Evolutionary conservation across 2,888 invertebrate genomes (phyloP), one percentile per base, ranked within the genome.

Genomic region (Agriopis marginaria): DNA sequence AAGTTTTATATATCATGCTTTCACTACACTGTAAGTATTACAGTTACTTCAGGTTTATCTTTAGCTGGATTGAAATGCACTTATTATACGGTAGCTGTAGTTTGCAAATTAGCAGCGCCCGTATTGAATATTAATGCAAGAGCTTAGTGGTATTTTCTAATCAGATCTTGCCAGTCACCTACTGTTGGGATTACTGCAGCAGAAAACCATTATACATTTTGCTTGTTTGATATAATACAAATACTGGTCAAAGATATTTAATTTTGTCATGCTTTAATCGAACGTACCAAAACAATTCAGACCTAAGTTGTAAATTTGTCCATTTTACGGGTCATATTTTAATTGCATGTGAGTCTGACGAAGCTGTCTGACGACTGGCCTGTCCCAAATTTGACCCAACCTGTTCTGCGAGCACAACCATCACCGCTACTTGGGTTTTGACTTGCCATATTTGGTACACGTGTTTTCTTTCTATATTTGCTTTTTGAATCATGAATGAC

Each of bases 301-400:
- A 55, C 55, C 4, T 60, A 59, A 63, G 44, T 58, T 39, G 49
- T 66, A 55, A 45, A 56, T 58, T 47, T 69, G 54, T 50, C 49
- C 44, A 59, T 49, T 70, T 70, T 63, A 70, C 59, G 50, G 65
- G 58, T 71, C 42, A 66, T 74, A 71, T 59, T 68, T 63, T 69
- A 72, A 72, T 72, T 66, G 70, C 61, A 64, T 54, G 49, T 50
- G 45, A 60, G 60, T 62, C n/a, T n/a, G n/a, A 45, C 47, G 51
- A 69, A 74, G 68, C 49, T 17, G 68, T 45, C 54, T 23, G 59
- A 58, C 69, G 32, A 66, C 44, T 61, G 63, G 40, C 62, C 59
- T 77, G 83, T 77, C 79, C 87, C 82, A 78, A 86, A 86, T 86
- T 86, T 79, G 82, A 84, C 71, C 73, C 81, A 86, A 88, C 87